phyloP scores from a whole-genome alignment of 2,113 vertebrate species.

The Coptodon rendalli region DNA sequence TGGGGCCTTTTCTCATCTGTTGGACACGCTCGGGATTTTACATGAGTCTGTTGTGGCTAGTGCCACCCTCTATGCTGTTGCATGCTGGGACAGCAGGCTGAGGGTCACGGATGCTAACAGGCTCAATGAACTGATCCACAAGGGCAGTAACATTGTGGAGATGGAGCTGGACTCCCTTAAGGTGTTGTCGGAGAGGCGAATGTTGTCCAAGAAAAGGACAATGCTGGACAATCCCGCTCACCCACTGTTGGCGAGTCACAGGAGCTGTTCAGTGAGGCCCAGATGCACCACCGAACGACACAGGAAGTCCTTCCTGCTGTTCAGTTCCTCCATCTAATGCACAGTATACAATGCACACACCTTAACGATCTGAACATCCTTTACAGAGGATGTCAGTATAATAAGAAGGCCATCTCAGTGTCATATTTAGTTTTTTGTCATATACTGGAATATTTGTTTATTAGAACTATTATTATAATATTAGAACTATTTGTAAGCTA shows the following conservation, averaged over 20 bases:
- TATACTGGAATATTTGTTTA: neutral
- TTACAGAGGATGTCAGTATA: neutral
- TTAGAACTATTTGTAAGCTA: neutral
- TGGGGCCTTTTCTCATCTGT: neutral
- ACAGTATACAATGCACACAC: neutral
- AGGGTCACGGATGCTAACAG: neutral
- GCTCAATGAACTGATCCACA: neutral
- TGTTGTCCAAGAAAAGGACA: neutral
- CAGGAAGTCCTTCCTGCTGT: neutral
- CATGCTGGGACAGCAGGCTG: neutral
- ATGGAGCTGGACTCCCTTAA: neutral
- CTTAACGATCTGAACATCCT: neutral
- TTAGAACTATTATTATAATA: neutral
- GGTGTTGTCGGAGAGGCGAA: neutral
- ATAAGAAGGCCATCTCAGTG: neutral
- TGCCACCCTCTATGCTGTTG: neutral
- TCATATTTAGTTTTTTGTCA: neutral
- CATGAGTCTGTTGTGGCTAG: accelerated
- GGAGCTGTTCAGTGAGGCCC: neutral
- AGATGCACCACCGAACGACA: neutral
- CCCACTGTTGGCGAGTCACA: neutral
- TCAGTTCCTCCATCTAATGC: neutral
- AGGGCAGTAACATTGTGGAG: neutral
- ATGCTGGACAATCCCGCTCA: accelerated
- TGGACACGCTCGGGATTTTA: neutral